These are phyloP conservation scores for Synodontis membranacea DNA, from an alignment of 2,113 vertebrate species.

Conservation along the genomic window DNA sequence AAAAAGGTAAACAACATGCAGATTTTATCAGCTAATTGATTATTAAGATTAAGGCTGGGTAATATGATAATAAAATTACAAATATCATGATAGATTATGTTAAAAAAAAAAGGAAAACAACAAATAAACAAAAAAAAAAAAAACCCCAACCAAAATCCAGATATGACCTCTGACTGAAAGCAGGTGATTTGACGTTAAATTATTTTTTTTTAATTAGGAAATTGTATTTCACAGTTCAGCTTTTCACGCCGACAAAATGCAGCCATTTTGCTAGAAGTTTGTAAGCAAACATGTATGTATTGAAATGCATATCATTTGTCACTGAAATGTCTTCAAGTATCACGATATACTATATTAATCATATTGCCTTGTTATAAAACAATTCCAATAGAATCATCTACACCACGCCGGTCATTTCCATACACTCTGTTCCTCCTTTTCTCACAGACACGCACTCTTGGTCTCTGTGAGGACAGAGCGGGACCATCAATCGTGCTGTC, in stretches of 20 bases:
- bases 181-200: background rate
- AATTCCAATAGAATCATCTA: background rate
- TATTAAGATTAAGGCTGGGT: background rate
- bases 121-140: background rate
- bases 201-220: background rate
- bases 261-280: background rate
- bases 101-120: background rate
- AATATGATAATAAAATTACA: background rate
- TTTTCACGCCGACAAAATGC: background rate
- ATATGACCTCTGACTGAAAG: background rate
- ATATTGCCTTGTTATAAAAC: background rate
- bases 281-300: background rate
- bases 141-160: background rate
- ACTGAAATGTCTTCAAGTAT: background rate
- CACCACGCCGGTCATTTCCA: conserved; percentile 3
- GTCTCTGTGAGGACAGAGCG: conserved; percentile 63
- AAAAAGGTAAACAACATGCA: background rate
- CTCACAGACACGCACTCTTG: conserved; percentile 15
- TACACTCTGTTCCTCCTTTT: background rate
- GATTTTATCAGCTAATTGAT: background rate
- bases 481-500: conserved; percentile 77
- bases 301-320: background rate
- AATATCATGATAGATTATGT: background rate
- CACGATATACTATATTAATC: background rate
- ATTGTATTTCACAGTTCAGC: background rate